Conservation (phyloP, 2,888 invertebrate species). For the Tubiluchus corallicola region DNA sequence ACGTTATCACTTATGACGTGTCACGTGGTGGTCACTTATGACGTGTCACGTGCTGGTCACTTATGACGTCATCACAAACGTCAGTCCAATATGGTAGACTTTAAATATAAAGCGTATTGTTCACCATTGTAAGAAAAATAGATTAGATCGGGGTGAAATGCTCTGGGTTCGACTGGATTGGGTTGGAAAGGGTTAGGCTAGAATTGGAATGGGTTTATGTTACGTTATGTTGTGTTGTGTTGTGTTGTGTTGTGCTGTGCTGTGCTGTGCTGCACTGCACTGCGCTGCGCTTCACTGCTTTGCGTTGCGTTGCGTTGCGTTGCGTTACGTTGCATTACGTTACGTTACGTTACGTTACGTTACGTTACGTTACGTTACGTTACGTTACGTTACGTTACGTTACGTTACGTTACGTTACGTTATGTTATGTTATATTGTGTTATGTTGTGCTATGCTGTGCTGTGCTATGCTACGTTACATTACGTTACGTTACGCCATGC, state of each 20-base stretch:
- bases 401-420: conserved; percentile 18
- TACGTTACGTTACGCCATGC: conserved; percentile 16
- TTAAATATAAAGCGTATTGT: conserved; percentile 10
- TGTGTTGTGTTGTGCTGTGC: conserved; percentile 16
- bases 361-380: conserved; percentile 15
- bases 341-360: conserved; percentile 15
- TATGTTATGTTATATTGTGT: conserved; percentile 15
- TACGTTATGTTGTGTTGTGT: conserved; percentile 12
- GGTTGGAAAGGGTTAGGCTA: conserved; percentile 12
- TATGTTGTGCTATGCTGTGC: conserved; percentile 16
- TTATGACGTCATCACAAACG: too few species aligned
- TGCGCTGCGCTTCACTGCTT: too few species aligned
- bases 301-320: conserved; percentile 19
- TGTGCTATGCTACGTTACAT: too few species aligned
- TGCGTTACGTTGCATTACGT: conserved; percentile 18
- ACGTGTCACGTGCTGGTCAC: too few species aligned
- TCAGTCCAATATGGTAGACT: too few species aligned
- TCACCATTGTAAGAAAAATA: conserved; percentile 7
- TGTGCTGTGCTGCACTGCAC: too few species aligned
- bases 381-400: conserved; percentile 18
- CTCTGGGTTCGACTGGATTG: conserved; percentile 11
- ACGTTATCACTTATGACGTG: too few species aligned
- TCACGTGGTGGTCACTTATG: too few species aligned
- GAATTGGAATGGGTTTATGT: conserved; percentile 12
- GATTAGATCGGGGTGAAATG: conserved; percentile 12